Evolutionary conservation across 2,888 invertebrate species (phyloP), one percentile per base, ranked within the genome.

Genomic region (Baronia brevicornis): DNA sequence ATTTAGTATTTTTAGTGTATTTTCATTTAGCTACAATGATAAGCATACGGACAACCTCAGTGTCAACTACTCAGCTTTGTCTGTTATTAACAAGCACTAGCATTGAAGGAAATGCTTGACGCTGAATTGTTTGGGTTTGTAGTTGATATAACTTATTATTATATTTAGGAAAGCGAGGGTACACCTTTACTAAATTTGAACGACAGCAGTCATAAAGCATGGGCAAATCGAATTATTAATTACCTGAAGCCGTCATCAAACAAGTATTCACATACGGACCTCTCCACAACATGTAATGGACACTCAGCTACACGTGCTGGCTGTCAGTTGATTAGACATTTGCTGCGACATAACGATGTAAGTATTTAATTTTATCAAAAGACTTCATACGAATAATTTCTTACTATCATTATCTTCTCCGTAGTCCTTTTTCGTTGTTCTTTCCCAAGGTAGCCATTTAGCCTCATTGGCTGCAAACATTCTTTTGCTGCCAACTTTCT

Each of bases 171-270:
- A 50, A 67, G 60, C 23, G 77, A 75, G 28, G 51, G 45, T 4
- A 28, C 59, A 5, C 69, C 65, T 0, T 46, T 77, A 5, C 51
- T 82, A 19, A 74, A 82, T 41, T 46, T 80, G 5, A 68, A 62
- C 46, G 79, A 86, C 53, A 80, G 75, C 41, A 71, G 72, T 5
- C 84, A 79, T 48, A 72, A 67, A 41, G 71, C 66, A 8, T 82
- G 79, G 80, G 80, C 65, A 19, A 90, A 91, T 48, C 89, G 92
- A 25, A 87, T 98, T 11, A 87, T 95, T 0, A 91, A 91, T 53
- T 97, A 94, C 65, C 92, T 91, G 60, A 93, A 91, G 63, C 97
- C 97, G 1, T 93, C 93, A 8, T 92, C 91, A 44, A 94, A 94
- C 70, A 89, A 91, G 48, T 97, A 94, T 71, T 95, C 96, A 2